phyloP scores from a whole-genome alignment of 2,888 invertebrate genomes.

The Dermolepida albohirtum region DNA sequence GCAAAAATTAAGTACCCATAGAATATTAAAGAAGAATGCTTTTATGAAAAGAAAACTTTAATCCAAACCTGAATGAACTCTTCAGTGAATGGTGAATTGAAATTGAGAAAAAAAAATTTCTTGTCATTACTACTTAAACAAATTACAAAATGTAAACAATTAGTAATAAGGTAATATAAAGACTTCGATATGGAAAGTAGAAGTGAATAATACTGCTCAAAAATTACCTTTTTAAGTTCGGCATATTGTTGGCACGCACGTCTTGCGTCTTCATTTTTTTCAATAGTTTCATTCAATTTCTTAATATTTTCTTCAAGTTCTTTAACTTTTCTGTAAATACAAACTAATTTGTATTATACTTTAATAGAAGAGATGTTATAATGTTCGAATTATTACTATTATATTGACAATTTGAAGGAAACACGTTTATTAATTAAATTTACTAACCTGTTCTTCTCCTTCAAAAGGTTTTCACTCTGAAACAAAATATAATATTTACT shows the following conservation, averaged over 20 bases:
- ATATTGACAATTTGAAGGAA: too few species aligned
- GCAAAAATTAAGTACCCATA: slow-evolving; percentile 6
- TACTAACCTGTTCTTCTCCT: slow-evolving; percentile 40
- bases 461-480: slow-evolving; percentile 35
- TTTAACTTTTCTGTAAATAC: slow-evolving; percentile 47
- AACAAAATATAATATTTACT: slow-evolving; percentile 37
- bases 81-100: slow-evolving; percentile 31
- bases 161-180: too few species aligned
- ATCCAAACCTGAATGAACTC: slow-evolving; percentile 49
- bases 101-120: not conserved
- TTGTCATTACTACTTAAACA: too few species aligned
- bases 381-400: too few species aligned
- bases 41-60: slow-evolving; percentile 33
- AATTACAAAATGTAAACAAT: not conserved
- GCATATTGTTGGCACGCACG: slow-evolving; percentile 53
- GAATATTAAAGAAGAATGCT: not conserved
- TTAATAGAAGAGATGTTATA: too few species aligned
- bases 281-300: slow-evolving; percentile 52
- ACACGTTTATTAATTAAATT: slow-evolving; percentile 15
- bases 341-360: not conserved
- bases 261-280: slow-evolving; percentile 52
- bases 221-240: slow-evolving; percentile 53
- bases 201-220: not conserved
- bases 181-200: too few species aligned
- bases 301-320: slow-evolving; percentile 57